A percentile compares a stretch with the other conserved stretches of the same genome.
phyloP scores from a whole-genome alignment of 2,888 invertebrate species.

The Nycteola revayana region DNA sequence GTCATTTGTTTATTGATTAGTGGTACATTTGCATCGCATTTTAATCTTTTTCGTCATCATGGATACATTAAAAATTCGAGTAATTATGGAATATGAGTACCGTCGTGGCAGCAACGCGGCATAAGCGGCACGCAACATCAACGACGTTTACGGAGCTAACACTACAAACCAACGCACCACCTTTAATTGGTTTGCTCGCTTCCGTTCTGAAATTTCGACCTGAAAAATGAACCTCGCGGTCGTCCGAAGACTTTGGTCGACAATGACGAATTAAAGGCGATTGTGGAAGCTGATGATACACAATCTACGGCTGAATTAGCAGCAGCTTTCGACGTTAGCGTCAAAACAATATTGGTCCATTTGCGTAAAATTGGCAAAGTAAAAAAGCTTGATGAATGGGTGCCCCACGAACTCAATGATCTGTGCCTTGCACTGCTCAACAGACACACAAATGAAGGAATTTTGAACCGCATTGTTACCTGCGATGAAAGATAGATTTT shows the following conservation, averaged over 20 bases:
- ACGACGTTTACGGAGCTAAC: too few species aligned
- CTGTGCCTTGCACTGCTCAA: constrained; percentile 8
- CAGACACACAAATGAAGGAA: constrained; percentile 8
- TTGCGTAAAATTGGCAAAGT: not conserved
- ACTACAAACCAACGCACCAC: too few species aligned
- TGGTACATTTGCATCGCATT: too few species aligned
- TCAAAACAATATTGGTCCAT: not conserved
- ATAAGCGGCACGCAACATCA: too few species aligned
- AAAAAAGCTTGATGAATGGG: not conserved
- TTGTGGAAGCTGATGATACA: not conserved
- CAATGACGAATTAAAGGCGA: not conserved
- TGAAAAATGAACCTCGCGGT: constrained; percentile 10
- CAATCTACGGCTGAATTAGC: not conserved
- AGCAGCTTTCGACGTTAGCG: not conserved
- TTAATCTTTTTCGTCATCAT: too few species aligned
- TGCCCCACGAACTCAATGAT: constrained; percentile 5
- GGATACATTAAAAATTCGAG: too few species aligned
- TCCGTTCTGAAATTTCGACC: constrained; percentile 2
- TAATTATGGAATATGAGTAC: too few species aligned
- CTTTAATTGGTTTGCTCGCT: not conserved
- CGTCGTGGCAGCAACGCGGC: too few species aligned
- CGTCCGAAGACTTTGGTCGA: constrained; percentile 8
- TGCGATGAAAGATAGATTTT: constrained; percentile 9
- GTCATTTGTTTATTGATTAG: too few species aligned
- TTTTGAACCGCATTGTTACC: constrained; percentile 1